Evolutionary conservation across 2,113 vertebrate genomes (phyloP).

Genomic region (Columbina picui): DNA sequence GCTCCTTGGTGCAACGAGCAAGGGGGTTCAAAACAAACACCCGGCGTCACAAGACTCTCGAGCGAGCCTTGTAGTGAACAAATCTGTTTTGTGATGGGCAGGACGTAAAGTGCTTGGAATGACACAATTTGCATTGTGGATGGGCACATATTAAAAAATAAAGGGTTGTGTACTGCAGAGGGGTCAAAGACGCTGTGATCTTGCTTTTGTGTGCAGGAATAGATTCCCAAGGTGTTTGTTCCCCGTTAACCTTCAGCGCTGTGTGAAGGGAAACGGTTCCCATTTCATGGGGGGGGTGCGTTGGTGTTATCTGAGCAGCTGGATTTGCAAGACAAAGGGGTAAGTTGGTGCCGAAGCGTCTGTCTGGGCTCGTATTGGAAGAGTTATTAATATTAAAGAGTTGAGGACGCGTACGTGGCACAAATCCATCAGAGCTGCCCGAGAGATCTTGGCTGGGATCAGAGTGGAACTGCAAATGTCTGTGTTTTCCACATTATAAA

Average conservation of each 20-base stretch:
- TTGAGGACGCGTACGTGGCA: not conserved
- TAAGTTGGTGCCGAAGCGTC: not conserved
- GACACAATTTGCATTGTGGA: not conserved
- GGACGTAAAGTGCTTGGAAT: not conserved
- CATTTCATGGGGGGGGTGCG: not conserved
- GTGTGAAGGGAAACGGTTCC: not conserved
- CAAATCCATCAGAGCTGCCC: not conserved
- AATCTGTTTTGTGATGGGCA: not conserved
- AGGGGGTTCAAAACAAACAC: not conserved
- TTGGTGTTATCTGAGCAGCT: not conserved
- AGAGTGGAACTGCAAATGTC: fast-evolving
- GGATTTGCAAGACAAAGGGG: not conserved
- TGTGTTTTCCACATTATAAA: not conserved
- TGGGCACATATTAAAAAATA: not conserved
- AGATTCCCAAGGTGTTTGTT: fast-evolving
- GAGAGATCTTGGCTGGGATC: not conserved
- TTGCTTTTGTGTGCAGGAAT: not conserved
- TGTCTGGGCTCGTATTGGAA: not conserved
- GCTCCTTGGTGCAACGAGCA: not conserved
- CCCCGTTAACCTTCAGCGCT: not conserved
- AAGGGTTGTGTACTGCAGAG: not conserved
- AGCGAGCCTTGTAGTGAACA: fast-evolving
- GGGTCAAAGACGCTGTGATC: not conserved
- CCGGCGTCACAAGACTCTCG: fast-evolving
- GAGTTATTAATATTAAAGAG: not conserved